Percentiles rank a stretch among this genome's conserved stretches.
These are phyloP conservation scores for Gymnocheta viridis DNA, from an alignment of 2,888 invertebrate genomes.

Conservation along the genomic window DNA sequence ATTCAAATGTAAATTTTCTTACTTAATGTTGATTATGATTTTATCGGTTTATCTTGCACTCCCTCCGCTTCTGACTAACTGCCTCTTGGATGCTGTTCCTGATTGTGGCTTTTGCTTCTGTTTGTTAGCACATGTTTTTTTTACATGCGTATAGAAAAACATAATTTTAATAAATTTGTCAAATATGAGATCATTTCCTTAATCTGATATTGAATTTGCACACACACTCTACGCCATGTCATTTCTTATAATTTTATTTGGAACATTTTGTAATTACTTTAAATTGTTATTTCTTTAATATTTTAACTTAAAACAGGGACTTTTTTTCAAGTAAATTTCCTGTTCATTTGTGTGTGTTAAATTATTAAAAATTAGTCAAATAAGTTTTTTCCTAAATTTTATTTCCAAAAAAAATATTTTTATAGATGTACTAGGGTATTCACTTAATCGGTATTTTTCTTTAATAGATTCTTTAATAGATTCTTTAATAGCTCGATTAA, in stretches of 20 bases:
- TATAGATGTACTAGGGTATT: no score
- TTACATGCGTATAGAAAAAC: background rate
- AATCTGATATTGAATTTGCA: background rate
- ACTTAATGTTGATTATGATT: constrained; percentile 28
- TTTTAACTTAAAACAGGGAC: no score
- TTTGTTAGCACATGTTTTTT: background rate
- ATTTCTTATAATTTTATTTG: background rate
- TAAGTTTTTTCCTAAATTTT: no score
- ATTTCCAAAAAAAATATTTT: background rate
- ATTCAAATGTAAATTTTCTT: constrained; percentile 11
- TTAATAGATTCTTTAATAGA: no score
- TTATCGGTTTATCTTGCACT: background rate
- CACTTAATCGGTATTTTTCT: no score
- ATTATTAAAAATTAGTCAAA: no score
- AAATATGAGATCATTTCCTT: background rate
- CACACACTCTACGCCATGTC: background rate
- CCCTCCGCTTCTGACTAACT: background rate
- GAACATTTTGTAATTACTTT: background rate
- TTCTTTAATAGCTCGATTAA: no score
- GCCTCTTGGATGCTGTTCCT: background rate
- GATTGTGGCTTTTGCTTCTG: background rate
- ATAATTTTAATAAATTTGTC: constrained; percentile 37
- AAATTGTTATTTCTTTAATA: no score
- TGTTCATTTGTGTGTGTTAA: no score
- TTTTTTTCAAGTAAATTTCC: no score